phyloP scores from a whole-genome alignment of 2,113 vertebrate species.

The Mungos mungo region DNA sequence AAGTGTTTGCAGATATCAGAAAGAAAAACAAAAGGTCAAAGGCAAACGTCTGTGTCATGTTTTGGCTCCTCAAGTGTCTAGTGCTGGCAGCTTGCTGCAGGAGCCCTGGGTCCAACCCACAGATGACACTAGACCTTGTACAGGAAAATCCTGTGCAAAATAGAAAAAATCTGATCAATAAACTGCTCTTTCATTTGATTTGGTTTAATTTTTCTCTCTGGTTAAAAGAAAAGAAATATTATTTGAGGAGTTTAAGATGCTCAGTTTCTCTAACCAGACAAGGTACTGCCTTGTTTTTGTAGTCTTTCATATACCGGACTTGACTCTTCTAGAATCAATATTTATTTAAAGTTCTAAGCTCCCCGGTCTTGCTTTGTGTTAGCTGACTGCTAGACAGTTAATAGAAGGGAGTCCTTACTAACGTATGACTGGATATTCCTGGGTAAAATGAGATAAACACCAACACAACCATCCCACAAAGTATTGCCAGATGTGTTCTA shows the following conservation, averaged over 20 bases:
- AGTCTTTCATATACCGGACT: background rate
- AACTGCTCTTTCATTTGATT: background rate
- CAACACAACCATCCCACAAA: background rate
- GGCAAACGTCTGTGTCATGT: constrained; percentile 54
- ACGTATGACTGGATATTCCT: background rate
- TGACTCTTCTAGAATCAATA: background rate
- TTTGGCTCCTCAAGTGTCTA: constrained; percentile 34
- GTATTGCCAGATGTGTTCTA: background rate
- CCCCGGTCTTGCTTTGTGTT: background rate
- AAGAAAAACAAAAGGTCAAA: constrained; percentile 70
- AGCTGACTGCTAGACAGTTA: background rate
- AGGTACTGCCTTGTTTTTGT: background rate
- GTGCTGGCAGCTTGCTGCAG: constrained; percentile 38
- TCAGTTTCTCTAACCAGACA: background rate
- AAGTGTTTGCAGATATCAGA: constrained; percentile 60
- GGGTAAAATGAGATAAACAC: background rate
- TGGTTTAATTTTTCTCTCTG: background rate
- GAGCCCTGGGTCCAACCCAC: background rate
- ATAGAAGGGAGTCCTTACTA: background rate
- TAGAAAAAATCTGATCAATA: background rate
- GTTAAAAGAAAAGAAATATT: background rate
- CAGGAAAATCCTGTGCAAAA: constrained; percentile 29
- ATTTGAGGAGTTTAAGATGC: background rate
- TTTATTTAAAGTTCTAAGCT: background rate
- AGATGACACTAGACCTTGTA: background rate